Percentiles rank a stretch among this genome's conserved stretches.
Conservation (phyloP, 2,888 invertebrate species). For the Aromia moschata region DNA sequence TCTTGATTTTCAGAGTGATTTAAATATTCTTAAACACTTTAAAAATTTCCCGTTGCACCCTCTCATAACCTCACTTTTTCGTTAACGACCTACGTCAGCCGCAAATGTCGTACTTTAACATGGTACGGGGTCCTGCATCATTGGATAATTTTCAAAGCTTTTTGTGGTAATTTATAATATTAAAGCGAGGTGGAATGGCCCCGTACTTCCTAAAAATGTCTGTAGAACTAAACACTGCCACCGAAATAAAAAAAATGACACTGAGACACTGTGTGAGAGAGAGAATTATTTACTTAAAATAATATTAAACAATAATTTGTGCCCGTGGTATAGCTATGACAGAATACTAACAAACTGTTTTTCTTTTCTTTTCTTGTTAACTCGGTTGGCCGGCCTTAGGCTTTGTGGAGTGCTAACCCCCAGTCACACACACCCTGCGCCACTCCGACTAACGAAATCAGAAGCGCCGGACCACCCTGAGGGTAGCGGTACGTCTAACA, state of each 20-base stretch:
- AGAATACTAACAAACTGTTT: slow-evolving; percentile 63
- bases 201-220: neutral
- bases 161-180: too few species aligned
- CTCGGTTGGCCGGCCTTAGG: slow-evolving; percentile 68
- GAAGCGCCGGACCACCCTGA: slow-evolving; percentile 56
- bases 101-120: too few species aligned
- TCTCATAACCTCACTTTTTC: too few species aligned
- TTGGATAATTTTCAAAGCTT: too few species aligned
- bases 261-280: slow-evolving; percentile 26
- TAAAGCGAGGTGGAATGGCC: too few species aligned
- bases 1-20: too few species aligned
- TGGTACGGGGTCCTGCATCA: too few species aligned
- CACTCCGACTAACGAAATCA: slow-evolving; percentile 56
- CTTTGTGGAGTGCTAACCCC: slow-evolving; percentile 76
- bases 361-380: slow-evolving; percentile 64
- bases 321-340: slow-evolving; percentile 53
- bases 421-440: slow-evolving; percentile 50
- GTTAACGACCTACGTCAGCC: too few species aligned
- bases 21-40: too few species aligned
- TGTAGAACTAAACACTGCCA: neutral
- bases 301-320: slow-evolving; percentile 33
- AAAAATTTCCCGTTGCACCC: too few species aligned
- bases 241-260: slow-evolving; percentile 24
- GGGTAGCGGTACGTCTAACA: slow-evolving; percentile 62
- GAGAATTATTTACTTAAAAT: too few species aligned